A percentile compares a stretch with the other conserved stretches of the same genome.
These are phyloP conservation scores for Halcyon senegalensis DNA, from an alignment of 2,113 vertebrate genomes.

Conservation along the genomic window DNA sequence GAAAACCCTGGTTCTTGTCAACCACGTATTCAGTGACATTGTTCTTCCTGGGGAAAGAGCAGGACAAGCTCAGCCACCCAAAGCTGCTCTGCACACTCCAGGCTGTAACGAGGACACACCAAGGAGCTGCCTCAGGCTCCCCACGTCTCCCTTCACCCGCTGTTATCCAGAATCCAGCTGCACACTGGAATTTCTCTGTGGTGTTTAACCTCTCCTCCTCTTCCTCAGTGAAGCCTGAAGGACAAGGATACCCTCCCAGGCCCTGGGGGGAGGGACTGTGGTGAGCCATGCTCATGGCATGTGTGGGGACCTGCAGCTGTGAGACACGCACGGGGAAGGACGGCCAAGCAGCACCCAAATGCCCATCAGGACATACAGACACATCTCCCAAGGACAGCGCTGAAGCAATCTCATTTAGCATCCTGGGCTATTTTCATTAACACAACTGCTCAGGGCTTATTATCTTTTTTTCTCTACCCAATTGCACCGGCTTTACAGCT, in stretches of 20 bases:
- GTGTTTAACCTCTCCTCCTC: neutral
- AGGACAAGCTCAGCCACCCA: neutral
- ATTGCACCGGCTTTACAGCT: neutral
- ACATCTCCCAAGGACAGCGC: neutral
- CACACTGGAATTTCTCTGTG: neutral
- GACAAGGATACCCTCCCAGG: too few species aligned
- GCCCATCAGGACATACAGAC: accelerated
- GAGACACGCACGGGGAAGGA: neutral
- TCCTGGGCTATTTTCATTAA: neutral
- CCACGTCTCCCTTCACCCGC: neutral
- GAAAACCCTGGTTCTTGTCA: neutral
- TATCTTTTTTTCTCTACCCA: neutral
- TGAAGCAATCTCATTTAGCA: neutral
- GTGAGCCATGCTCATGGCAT: neutral
- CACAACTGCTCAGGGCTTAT: neutral
- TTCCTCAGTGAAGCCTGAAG: neutral
- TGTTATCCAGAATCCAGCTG: too few species aligned
- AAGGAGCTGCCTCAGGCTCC: neutral
- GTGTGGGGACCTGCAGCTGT: accelerated
- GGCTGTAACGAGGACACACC: neutral
- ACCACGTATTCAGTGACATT: neutral
- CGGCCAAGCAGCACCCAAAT: neutral
- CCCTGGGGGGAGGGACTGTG: too few species aligned
- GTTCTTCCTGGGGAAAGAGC: neutral
- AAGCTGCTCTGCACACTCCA: accelerated